Percentiles rank a stretch among this genome's conserved stretches.
phyloP scores from a whole-genome alignment of 2,797 vertebrate genomes.

The Urocyon cinereoargenteus region DNA sequence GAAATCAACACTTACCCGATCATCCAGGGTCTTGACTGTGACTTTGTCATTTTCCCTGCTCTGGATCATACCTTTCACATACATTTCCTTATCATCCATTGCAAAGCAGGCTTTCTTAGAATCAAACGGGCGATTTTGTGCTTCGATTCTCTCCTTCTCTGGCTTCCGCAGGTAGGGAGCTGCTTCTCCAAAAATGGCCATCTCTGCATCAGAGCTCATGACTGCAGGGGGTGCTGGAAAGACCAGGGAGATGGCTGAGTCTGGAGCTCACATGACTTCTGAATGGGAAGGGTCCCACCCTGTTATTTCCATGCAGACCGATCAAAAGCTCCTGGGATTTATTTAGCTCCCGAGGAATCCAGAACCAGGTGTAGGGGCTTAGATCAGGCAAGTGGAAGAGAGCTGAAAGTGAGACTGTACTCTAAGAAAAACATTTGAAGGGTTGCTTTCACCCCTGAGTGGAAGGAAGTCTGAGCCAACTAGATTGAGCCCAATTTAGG shows the following conservation, averaged over 20 bases:
- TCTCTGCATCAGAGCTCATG: conserved; percentile 93
- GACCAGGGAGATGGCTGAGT: neutral
- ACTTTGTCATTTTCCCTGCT: conserved; percentile 91
- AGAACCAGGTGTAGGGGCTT: neutral
- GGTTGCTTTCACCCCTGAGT: neutral
- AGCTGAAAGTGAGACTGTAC: neutral
- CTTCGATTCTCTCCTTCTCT: conserved; percentile 92
- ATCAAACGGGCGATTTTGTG: conserved; percentile 94
- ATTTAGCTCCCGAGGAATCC: neutral
- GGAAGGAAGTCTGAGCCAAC: neutral
- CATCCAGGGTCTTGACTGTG: conserved; percentile 89
- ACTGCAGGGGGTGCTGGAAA: conserved; percentile 71
- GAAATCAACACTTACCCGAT: conserved; percentile 87
- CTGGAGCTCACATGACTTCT: neutral
- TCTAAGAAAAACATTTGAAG: neutral
- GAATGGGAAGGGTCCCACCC: neutral
- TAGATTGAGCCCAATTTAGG: neutral
- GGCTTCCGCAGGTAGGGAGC: conserved; percentile 93
- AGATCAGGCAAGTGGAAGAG: neutral
- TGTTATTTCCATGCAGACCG: neutral
- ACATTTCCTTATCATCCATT: conserved; percentile 90
- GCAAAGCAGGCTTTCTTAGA: conserved; percentile 93
- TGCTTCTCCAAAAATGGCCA: conserved; percentile 93
- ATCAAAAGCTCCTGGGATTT: neutral
- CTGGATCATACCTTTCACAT: conserved; percentile 88